Evolutionary conservation across 1,140 invertebrate species (phyloP), one percentile per base, ranked within the genome.

Genomic region (Macrobrachium nipponense): DNA sequence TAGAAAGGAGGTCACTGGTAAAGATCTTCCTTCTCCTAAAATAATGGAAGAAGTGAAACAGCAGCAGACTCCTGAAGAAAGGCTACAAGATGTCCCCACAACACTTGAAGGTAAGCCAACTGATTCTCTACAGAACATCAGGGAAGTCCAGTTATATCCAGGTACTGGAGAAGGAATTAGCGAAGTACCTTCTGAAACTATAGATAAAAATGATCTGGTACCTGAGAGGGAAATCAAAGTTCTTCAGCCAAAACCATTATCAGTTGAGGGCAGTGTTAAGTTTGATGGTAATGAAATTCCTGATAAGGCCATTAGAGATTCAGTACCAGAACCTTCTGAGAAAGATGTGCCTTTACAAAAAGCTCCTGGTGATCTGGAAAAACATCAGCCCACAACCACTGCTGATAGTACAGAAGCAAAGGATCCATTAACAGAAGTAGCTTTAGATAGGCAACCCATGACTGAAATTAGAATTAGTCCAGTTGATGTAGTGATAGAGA

Each of bases 1-100:
- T 62, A 62, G 60, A 79, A 86, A 79, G 36, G 62, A 72, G 66
- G 51, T 70, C 44, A 18, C 66, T 51, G 64, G 72, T 43, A 59
- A 84, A 84, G 82, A 66, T 18, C 64, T 70, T 64, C 66, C 72
- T 18, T 77, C 62, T 59, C 70, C 81, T 62, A 70, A 61, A 82
- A 62, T 73, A 17, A 11, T 64, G 23, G 60, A 43, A 23, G 58
- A 68, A 59, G 20, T 36, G 27, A 23, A 82, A 15, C 68, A 82
- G 43, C 72, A 60, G 43, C 72, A 70, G n/a, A 36, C 70, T 76
- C n/a, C n/a, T 68, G 17, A 10, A n/a, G 58, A 75, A 20, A 60
- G 75, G 1, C 58, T 62, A n/a, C 11, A 18, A 51, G 58, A 58
- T 23, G 62, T 76, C 70, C 70, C 72, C 23, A n/a, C 18, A 44